phyloP scores from a whole-genome alignment of 2,113 vertebrate species.

The Telmatochromis sp. region DNA sequence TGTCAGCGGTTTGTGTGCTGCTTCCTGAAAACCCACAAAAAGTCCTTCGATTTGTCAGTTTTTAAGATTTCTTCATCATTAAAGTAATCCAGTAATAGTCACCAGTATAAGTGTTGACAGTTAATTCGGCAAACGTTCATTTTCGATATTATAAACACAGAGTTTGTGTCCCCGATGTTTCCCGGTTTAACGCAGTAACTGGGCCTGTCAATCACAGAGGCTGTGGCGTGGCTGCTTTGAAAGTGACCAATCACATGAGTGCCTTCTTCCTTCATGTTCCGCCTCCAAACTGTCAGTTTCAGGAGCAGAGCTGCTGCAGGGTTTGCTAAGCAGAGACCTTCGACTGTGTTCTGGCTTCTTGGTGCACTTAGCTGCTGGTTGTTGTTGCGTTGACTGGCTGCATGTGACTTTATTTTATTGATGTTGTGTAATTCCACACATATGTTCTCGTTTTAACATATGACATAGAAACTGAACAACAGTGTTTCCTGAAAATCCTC shows the following conservation, averaged over 20 bases:
- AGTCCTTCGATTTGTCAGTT: fast-evolving
- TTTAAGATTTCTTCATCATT: background rate
- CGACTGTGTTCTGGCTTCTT: background rate
- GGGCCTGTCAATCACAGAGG: background rate
- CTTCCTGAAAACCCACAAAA: background rate
- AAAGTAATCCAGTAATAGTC: background rate
- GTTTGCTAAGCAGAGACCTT: background rate
- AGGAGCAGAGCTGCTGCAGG: fast-evolving
- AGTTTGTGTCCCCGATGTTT: fast-evolving
- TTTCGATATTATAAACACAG: fast-evolving
- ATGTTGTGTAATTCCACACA: background rate
- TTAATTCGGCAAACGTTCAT: fast-evolving
- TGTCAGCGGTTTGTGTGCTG: fast-evolving
- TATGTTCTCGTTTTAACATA: fast-evolving
- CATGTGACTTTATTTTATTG: background rate
- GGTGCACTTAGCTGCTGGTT: fast-evolving
- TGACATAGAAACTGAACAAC: background rate
- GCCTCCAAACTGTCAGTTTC: background rate
- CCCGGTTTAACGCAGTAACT: fast-evolving
- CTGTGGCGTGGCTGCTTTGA: background rate
- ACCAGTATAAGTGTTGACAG: background rate
- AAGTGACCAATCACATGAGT: background rate
- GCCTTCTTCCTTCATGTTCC: fast-evolving
- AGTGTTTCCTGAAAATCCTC: background rate
- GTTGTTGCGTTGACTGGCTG: fast-evolving